These are phyloP conservation scores for Aurelia coerulea DNA, from an alignment of 30 jellyfish, hydroid and myxozoan genomes.

Conservation along the genomic window DNA sequence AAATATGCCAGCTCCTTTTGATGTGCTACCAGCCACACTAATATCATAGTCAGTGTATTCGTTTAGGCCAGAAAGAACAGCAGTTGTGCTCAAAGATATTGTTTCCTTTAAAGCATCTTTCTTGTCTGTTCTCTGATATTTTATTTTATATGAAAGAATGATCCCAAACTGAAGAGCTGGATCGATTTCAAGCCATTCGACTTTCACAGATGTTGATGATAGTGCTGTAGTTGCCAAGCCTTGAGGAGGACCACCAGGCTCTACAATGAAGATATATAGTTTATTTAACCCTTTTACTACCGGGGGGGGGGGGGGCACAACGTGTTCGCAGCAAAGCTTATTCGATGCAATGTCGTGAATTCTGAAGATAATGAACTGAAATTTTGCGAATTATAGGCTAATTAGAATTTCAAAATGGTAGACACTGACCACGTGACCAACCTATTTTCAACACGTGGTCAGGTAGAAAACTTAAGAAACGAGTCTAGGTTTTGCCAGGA, in stretches of 20 bases:
- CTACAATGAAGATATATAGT: neutral
- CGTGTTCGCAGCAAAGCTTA: no score
- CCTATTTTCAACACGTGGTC: no score
- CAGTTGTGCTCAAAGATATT: neutral
- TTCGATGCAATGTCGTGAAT: no score
- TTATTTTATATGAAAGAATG: constrained; percentile 13
- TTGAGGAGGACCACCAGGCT: constrained; percentile 49
- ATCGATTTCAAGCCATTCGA: constrained; percentile 23
- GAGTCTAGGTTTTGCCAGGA: no score
- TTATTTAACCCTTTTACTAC: no score
- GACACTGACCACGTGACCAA: no score
- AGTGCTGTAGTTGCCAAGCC: constrained; percentile 11
- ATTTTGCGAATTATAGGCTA: no score
- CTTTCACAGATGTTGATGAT: constrained; percentile 15
- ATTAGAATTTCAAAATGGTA: no score
- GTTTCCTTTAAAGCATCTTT: neutral
- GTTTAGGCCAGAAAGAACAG: constrained; percentile 25
- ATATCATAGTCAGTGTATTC: constrained; percentile 43
- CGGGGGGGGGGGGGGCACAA: no score
- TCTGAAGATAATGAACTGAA: no score
- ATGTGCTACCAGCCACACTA: constrained; percentile 45
- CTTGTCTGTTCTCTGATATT: constrained; percentile 45
- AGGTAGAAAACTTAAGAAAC: no score
- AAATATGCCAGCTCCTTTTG: constrained; percentile 53
- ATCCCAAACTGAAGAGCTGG: constrained; percentile 24